phyloP scores from a whole-genome alignment of 2,113 vertebrate genomes.

The Pseudorhombus dupliciocellatus region DNA sequence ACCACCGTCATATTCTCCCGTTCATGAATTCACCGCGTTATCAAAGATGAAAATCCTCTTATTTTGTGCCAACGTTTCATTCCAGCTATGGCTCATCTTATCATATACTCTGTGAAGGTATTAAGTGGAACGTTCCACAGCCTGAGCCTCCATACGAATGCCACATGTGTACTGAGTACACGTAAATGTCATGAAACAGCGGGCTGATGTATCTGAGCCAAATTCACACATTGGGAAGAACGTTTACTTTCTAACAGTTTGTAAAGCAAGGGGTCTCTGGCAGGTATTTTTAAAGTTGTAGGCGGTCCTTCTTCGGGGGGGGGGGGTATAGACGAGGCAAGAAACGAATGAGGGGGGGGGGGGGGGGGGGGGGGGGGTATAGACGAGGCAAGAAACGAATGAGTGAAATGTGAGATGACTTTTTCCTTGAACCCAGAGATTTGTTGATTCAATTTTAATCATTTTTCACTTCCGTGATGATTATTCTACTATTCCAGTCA shows the following conservation, averaged over 20 bases:
- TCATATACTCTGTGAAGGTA: slow-evolving; percentile 36
- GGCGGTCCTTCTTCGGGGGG: background rate
- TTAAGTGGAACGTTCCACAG: slow-evolving; percentile 37
- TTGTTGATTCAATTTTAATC: slow-evolving; percentile 21
- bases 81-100: slow-evolving; percentile 23
- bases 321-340: too few relatives aligned
- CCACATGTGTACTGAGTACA: slow-evolving; percentile 56
- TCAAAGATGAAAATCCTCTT: slow-evolving; percentile 1
- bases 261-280: background rate
- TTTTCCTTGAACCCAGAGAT: slow-evolving; percentile 49
- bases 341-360: too few relatives aligned
- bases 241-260: background rate
- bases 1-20: background rate
- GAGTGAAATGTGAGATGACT: slow-evolving; percentile 50
- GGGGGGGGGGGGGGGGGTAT: too few relatives aligned
- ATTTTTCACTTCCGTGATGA: background rate
- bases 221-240: background rate
- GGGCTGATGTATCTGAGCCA: slow-evolving; percentile 7
- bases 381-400: too few relatives aligned
- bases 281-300: background rate
- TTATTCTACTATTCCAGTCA: too few relatives aligned
- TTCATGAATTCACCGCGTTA: background rate
- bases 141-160: slow-evolving; percentile 24
- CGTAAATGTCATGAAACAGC: slow-evolving; percentile 43
- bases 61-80: slow-evolving; percentile 5